Conservation (phyloP, 2,113 vertebrate species). For the Mustelus asterias region DNA sequence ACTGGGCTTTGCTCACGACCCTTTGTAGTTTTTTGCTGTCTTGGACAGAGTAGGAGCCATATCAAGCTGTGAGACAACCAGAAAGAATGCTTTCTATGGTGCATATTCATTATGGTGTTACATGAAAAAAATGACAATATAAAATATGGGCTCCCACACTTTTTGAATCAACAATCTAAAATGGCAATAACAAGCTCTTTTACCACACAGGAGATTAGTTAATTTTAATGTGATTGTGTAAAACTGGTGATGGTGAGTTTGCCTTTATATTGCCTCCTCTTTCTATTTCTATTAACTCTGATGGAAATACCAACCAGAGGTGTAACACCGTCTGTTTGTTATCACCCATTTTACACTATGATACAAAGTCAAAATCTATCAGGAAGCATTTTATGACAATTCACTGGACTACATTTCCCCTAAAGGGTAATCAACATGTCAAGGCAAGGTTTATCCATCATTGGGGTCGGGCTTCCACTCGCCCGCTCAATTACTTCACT, state of each 20-base stretch:
- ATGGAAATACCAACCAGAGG: not conserved
- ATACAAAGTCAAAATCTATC: not conserved
- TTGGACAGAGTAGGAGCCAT: too few species aligned
- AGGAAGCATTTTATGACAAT: not conserved
- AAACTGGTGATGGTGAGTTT: not conserved
- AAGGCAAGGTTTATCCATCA: not conserved
- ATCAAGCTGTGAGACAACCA: too few species aligned
- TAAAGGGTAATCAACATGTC: not conserved
- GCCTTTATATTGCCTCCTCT: not conserved
- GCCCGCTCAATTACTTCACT: not conserved
- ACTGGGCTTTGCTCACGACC: too few species aligned
- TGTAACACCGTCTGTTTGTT: not conserved
- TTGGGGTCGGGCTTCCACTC: not conserved
- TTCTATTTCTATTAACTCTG: not conserved
- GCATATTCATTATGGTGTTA: not conserved
- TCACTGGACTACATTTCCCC: not conserved
- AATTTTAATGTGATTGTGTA: not conserved
- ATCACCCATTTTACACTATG: not conserved
- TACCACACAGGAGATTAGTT: not conserved
- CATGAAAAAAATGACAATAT: not conserved
- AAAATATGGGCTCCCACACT: not conserved
- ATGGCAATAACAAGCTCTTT: not conserved
- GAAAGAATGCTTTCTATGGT: not conserved
- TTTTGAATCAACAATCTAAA: not conserved
- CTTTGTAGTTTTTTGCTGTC: too few species aligned